Percentiles rank a stretch among this genome's conserved stretches.
These are phyloP conservation scores for Taeniopygia guttata DNA, from an alignment of 2,797 vertebrate genomes.

Conservation along the genomic window DNA sequence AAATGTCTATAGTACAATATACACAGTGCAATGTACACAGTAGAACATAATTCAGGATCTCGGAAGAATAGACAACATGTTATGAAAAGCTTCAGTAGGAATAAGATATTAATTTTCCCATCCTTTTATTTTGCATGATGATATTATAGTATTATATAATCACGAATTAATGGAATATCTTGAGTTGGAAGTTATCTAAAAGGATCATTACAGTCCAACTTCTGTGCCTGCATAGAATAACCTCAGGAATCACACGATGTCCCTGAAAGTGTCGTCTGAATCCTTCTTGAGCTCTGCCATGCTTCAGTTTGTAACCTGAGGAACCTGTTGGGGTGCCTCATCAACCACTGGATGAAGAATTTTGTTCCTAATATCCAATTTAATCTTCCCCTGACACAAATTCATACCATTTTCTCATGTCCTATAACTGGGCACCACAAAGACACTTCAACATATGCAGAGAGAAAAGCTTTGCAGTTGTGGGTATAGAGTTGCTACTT, in stretches of 20 bases:
- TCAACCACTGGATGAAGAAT: not conserved
- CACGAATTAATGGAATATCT: not conserved
- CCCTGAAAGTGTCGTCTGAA: not conserved
- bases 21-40: not conserved
- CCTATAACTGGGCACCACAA: not conserved
- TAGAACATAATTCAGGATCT: fast-evolving
- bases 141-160: not conserved
- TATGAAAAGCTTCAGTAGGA: not conserved
- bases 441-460: not conserved
- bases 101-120: not conserved
- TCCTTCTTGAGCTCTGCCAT: not conserved
- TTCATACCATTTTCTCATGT: not conserved
- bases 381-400: not conserved
- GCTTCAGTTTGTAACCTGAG: not conserved
- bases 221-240: not conserved
- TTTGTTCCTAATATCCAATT: not conserved
- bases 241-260: not conserved
- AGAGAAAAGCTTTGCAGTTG: not conserved
- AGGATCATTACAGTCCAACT: not conserved
- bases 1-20: not conserved
- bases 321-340: not conserved
- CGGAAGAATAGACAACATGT: not conserved
- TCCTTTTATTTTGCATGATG: not conserved
- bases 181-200: not conserved
- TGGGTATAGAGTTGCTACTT: not conserved